Percentiles rank a stretch among this genome's conserved stretches.
Conservation (phyloP, 2,113 vertebrate species). For the Clinocottus analis region DNA sequence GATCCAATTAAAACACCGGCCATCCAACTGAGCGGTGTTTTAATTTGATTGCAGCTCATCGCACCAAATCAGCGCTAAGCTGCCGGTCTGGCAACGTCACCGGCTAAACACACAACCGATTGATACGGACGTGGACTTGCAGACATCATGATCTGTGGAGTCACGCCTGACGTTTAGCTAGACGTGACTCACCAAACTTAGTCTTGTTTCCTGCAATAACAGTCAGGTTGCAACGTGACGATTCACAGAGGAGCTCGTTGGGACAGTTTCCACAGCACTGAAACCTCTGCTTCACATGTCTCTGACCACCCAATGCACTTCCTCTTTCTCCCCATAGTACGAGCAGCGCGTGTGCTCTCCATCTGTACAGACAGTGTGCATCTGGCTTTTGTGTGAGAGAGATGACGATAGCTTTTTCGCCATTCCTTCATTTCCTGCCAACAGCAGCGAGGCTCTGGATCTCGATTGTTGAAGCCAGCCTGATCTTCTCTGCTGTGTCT, state of each 20-base stretch:
- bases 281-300: neutral
- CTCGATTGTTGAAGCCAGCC: slow-evolving; percentile 1
- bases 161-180: neutral
- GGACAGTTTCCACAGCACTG: neutral
- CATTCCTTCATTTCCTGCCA: slow-evolving; percentile 62
- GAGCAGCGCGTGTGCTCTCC: slow-evolving; percentile 22
- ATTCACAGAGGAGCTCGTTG: neutral
- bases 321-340: slow-evolving; percentile 19
- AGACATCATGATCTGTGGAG: slow-evolving; percentile 1
- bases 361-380: slow-evolving; percentile 19
- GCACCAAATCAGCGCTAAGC: neutral
- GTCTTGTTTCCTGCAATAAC: neutral
- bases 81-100: neutral
- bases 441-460: slow-evolving; percentile 27
- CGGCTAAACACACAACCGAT: neutral
- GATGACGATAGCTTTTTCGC: slow-evolving; percentile 34
- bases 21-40: neutral
- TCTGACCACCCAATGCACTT: slow-evolving; percentile 16
- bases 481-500: slow-evolving; percentile 23
- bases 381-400: slow-evolving; percentile 8
- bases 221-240: neutral
- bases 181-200: neutral
- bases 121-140: slow-evolving; percentile 16
- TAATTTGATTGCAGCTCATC: no score
- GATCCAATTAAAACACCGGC: slow-evolving; percentile 11